A percentile compares a stretch with the other conserved stretches of the same genome.
Evolutionary conservation across 2,797 vertebrate species (phyloP).

Genomic region (Florisuga fusca): DNA sequence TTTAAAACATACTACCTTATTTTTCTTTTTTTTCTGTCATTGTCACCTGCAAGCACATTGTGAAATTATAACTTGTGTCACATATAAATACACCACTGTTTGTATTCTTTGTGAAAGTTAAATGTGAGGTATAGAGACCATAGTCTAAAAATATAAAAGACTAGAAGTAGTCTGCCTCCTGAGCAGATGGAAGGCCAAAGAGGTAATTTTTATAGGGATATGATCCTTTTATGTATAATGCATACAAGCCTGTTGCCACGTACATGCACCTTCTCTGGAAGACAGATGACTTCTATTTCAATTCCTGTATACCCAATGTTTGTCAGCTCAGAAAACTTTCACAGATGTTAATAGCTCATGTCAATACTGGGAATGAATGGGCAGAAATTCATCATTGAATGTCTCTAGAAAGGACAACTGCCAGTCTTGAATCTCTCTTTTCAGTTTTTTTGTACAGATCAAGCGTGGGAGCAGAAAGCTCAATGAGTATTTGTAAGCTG

Average conservation of each 20-base stretch:
- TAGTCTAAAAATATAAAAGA: not conserved
- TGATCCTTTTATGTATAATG: not conserved
- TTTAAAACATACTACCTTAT: not conserved
- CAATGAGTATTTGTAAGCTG: slow-evolving; percentile 85
- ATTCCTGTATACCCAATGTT: slow-evolving; percentile 55
- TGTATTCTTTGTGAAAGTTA: not conserved
- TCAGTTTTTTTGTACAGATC: slow-evolving; percentile 76
- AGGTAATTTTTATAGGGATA: not conserved
- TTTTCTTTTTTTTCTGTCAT: not conserved
- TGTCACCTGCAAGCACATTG: not conserved
- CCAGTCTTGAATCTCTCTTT: slow-evolving; percentile 74
- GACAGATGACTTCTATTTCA: slow-evolving; percentile 68
- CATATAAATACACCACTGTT: not conserved
- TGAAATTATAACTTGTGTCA: not conserved
- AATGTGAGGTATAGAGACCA: not conserved
- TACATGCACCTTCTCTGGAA: slow-evolving; percentile 46
- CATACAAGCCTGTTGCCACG: not conserved
- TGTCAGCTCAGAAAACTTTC: slow-evolving; percentile 77
- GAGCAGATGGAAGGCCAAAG: not conserved
- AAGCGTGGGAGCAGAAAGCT: slow-evolving; percentile 82
- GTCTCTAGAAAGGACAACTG: slow-evolving; percentile 83
- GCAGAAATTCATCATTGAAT: slow-evolving; percentile 78
- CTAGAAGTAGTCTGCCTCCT: not conserved
- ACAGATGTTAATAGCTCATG: slow-evolving; percentile 79
- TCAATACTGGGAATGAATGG: slow-evolving; percentile 78